Conservation (phyloP, 1,140 invertebrate genomes). For the Drosophila hydei region DNA sequence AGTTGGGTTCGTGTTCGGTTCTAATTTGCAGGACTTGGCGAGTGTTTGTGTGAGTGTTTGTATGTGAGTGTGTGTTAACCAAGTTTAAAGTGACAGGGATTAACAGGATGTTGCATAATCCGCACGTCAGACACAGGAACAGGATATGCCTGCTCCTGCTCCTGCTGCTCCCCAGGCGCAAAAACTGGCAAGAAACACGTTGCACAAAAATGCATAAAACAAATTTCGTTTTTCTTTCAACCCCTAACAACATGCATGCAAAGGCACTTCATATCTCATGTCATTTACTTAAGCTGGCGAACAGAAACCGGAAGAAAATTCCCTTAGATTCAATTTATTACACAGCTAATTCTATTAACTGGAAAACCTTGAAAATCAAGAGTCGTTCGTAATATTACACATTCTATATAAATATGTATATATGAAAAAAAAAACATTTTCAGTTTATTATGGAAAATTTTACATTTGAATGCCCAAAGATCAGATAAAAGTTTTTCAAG, state of each 20-base stretch:
- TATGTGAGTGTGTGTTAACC: conserved; percentile 47
- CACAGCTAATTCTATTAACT: neutral
- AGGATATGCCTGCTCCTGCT: conserved; percentile 67
- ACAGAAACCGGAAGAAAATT: too few relatives aligned
- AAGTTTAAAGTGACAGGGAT: conserved; percentile 83
- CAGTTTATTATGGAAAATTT: conserved; percentile 32
- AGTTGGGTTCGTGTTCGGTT: conserved; percentile 37
- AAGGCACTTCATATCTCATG: neutral
- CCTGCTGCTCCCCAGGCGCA: conserved; percentile 18
- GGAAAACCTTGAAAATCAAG: neutral
- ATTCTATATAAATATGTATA: too few relatives aligned
- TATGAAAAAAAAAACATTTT: neutral
- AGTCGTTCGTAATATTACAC: neutral
- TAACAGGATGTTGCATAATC: conserved; percentile 84
- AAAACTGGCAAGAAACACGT: conserved; percentile 2
- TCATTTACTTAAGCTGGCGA: neutral
- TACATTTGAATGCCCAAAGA: conserved; percentile 64
- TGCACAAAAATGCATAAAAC: conserved; percentile 39
- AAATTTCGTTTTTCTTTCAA: conserved; percentile 42
- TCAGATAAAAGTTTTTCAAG: conserved; percentile 68
- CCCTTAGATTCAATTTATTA: neutral
- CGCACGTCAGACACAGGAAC: conserved; percentile 71
- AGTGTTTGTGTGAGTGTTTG: neutral
- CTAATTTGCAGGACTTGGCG: conserved; percentile 65
- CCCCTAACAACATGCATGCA: conserved; percentile 7